phyloP scores from a whole-genome alignment of 30 jellyfish, hydroid and myxozoan species.

The Chrysaora quinquecirrha region DNA sequence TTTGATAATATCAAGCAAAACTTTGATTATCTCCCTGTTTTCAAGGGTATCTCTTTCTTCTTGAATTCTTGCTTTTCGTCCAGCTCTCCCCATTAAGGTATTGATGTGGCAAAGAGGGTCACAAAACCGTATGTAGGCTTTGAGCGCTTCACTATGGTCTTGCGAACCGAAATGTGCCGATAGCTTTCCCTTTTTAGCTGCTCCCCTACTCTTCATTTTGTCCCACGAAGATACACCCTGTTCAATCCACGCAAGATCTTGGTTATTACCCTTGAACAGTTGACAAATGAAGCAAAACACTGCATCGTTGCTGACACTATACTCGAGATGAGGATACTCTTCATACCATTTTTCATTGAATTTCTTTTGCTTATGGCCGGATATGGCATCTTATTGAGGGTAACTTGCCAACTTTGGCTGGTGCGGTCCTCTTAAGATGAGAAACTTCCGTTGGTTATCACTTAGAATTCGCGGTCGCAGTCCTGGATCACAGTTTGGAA shows the following conservation, averaged over 20 bases:
- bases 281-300: conserved; percentile 8
- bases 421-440: conserved; percentile 14
- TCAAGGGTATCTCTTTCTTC: conserved; percentile 1
- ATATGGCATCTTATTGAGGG: not conserved
- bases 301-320: conserved; percentile 13
- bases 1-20: conserved; percentile 13
- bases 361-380: conserved; percentile 9
- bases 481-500: conserved; percentile 23
- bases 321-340: conserved; percentile 15
- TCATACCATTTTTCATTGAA: conserved; percentile 3
- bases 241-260: conserved; percentile 10
- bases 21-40: conserved; percentile 7
- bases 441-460: not conserved
- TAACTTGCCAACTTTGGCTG: conserved; percentile 10
- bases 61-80: no score
- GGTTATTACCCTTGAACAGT: conserved; percentile 18
- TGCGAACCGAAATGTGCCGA: no score
- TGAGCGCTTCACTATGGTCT: no score
- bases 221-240: conserved; percentile 25
- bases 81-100: not conserved
- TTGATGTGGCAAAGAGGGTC: no score
- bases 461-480: no score
- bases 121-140: no score
- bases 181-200: conserved; percentile 16
- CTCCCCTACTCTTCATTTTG: conserved; percentile 31